Conservation (phyloP, 1,140 invertebrate genomes). For the Drosophila tani region DNA sequence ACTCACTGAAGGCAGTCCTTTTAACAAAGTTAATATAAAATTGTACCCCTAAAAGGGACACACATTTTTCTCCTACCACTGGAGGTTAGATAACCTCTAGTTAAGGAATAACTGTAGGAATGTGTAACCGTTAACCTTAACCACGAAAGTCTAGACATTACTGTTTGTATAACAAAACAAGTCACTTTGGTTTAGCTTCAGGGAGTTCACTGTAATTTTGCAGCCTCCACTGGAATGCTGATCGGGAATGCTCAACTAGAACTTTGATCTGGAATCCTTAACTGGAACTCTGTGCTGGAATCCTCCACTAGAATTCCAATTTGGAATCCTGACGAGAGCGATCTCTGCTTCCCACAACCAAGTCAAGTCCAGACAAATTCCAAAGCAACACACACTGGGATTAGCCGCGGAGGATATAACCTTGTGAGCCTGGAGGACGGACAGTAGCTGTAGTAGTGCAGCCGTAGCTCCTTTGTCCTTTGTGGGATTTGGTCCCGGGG, state of each 20-base stretch:
- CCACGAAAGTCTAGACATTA: not conserved
- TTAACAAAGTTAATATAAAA: no score
- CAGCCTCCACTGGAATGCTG: not conserved
- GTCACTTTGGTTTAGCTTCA: not conserved
- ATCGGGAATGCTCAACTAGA: not conserved
- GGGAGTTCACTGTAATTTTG: not conserved
- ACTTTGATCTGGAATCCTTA: not conserved
- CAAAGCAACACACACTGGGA: not conserved
- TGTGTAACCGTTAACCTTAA: no score
- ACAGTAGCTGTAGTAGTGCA: not conserved
- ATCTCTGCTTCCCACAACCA: not conserved
- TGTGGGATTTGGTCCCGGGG: conserved; percentile 8
- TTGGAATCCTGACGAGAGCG: not conserved
- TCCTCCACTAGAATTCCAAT: not conserved
- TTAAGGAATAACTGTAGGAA: no score
- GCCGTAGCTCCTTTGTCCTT: conserved; percentile 13
- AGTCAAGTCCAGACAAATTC: not conserved
- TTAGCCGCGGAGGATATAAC: conserved; percentile 7
- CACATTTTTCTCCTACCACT: no score
- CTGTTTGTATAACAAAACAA: not conserved
- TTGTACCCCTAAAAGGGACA: no score
- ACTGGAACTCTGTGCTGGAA: not conserved
- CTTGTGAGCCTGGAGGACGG: conserved; percentile 12
- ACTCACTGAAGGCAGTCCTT: no score
- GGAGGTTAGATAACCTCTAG: no score